phyloP scores from a whole-genome alignment of 2,113 vertebrate species.

The Catagonus wagneri region DNA sequence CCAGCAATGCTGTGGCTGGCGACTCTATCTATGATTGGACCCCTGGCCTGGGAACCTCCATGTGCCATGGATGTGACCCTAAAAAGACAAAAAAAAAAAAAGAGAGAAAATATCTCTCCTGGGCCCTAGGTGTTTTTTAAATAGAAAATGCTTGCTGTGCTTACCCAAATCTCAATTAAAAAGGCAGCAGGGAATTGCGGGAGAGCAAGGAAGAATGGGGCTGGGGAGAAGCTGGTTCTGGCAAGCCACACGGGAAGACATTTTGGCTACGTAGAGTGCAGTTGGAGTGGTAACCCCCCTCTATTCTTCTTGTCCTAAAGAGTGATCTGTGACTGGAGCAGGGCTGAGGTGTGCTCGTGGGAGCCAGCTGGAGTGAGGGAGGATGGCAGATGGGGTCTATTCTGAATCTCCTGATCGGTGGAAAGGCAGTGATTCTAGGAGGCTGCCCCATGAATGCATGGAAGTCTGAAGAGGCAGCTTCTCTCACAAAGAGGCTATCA shows the following conservation, averaged over 20 bases:
- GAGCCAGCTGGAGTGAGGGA: slow-evolving; percentile 14
- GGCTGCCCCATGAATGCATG: background rate
- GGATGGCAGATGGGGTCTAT: background rate
- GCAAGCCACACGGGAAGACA: background rate
- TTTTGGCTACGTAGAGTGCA: background rate
- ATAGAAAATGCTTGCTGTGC: background rate
- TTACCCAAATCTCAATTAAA: background rate
- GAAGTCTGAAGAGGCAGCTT: background rate
- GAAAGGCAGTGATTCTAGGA: background rate
- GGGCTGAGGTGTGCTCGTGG: background rate
- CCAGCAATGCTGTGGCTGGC: too few relatives aligned
- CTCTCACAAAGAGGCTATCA: background rate
- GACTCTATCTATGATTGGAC: too few relatives aligned
- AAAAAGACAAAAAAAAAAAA: too few relatives aligned
- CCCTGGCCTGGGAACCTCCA: too few relatives aligned
- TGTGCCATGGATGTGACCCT: too few relatives aligned
- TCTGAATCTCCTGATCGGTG: background rate
- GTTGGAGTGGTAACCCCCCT: too few relatives aligned
- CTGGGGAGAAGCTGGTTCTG: background rate
- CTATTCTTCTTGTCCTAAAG: background rate
- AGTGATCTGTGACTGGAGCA: background rate
- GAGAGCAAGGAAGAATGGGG: background rate
- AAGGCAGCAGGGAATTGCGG: background rate
- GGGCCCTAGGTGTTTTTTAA: background rate
- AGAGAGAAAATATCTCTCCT: too few relatives aligned